Evolutionary conservation across 2,888 invertebrate species (phyloP).

Genomic region (Lasiommata megera): DNA sequence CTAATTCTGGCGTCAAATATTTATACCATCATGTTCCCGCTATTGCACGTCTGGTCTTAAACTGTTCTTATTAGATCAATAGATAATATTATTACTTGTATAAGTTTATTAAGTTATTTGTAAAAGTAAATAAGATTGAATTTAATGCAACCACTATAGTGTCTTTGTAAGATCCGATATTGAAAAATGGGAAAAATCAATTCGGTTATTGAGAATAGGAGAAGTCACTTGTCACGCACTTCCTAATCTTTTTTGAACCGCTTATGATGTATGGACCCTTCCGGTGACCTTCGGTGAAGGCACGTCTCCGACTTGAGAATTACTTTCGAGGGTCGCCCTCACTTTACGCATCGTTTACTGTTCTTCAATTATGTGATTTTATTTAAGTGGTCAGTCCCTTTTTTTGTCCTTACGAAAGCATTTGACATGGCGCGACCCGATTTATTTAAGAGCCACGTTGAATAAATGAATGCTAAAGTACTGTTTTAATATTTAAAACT

Average conservation of each 20-base stretch:
- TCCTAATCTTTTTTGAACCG: constrained; percentile 51
- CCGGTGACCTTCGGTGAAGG: constrained; percentile 62
- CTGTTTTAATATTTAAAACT: constrained; percentile 14
- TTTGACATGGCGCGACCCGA: constrained; percentile 24
- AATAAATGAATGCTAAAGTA: constrained; percentile 13
- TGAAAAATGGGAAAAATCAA: constrained; percentile 22
- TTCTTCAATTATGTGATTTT: constrained; percentile 80
- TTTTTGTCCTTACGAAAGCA: constrained; percentile 46
- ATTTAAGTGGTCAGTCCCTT: constrained; percentile 74
- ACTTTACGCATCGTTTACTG: constrained; percentile 77
- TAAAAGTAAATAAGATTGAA: too few species aligned
- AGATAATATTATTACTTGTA: too few species aligned
- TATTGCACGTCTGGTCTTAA: background rate
- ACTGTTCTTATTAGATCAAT: too few species aligned
- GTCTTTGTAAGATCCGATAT: background rate
- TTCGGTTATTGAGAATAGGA: constrained; percentile 24
- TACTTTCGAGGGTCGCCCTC: constrained; percentile 57
- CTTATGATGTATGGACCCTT: constrained; percentile 64
- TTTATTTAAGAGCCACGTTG: constrained; percentile 21
- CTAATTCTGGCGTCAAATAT: background rate
- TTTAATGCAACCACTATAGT: too few species aligned
- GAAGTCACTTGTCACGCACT: constrained; percentile 40
- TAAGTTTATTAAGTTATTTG: too few species aligned
- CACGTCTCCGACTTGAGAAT: constrained; percentile 57
- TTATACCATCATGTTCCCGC: background rate